These are phyloP conservation scores for Rhagologus leucostigma DNA, from an alignment of 2,113 vertebrate genomes.

Conservation along the genomic window DNA sequence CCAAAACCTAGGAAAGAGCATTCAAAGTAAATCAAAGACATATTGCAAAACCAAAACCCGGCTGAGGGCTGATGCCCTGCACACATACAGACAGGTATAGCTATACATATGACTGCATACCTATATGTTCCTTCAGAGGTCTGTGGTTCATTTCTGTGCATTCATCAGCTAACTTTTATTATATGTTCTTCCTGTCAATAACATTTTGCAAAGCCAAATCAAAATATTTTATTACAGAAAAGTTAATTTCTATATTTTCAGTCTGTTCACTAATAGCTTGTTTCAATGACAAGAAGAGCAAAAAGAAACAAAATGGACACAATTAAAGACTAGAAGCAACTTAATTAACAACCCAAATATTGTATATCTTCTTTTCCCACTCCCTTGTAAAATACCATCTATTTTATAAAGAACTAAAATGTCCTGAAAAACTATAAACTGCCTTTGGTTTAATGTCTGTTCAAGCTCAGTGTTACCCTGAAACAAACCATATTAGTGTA, in stretches of 20 bases:
- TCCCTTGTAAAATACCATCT: not conserved
- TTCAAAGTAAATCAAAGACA: not conserved
- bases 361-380: not conserved
- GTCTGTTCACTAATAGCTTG: not conserved
- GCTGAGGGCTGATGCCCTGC: not conserved
- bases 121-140: not conserved
- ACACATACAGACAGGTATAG: not conserved
- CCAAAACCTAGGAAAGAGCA: conserved; percentile 82
- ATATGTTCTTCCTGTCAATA: not conserved
- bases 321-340: not conserved
- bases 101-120: not conserved
- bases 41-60: not conserved
- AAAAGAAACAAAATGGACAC: not conserved
- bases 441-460: not conserved
- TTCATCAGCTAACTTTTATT: not conserved
- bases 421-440: not conserved
- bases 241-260: not conserved
- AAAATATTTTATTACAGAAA: not conserved
- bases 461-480: not conserved
- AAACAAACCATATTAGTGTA: not conserved
- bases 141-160: not conserved
- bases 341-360: not conserved
- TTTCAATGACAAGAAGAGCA: not conserved
- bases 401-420: not conserved
- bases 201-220: not conserved